These are phyloP conservation scores for Phaedon cochleariae DNA, from an alignment of 2,888 invertebrate species.

Conservation along the genomic window DNA sequence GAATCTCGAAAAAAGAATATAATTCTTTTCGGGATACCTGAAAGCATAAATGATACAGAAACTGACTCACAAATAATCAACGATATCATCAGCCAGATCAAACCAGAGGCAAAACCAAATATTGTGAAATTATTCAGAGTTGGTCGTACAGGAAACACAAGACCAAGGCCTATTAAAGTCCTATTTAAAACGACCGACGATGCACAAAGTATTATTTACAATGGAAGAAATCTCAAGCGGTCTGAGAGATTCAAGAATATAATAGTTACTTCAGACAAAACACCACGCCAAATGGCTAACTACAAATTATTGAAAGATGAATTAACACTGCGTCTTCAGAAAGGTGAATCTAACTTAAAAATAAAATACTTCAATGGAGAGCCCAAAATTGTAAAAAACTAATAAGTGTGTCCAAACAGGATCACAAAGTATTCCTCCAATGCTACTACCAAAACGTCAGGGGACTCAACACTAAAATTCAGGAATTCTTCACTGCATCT, in stretches of 20 bases:
- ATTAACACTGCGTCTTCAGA: no score
- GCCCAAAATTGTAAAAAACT: neutral
- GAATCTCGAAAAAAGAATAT: neutral
- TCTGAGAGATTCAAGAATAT: conserved; percentile 17
- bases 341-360: no score
- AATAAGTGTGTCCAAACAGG: neutral
- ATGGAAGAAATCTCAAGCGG: neutral
- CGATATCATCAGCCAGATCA: no score
- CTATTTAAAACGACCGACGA: neutral
- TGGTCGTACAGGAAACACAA: neutral
- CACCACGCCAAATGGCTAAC: neutral
- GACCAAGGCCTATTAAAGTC: neutral
- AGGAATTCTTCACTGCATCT: neutral
- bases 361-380: no score
- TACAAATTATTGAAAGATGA: no score
- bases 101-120: no score
- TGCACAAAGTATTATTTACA: neutral
- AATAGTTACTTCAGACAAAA: conserved; percentile 26
- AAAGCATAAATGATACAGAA: neutral
- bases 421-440: neutral
- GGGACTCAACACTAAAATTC: conserved; percentile 7
- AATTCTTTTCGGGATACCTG: neutral
- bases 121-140: neutral
- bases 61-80: neutral
- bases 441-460: conserved; percentile 17